A percentile compares a stretch with the other conserved stretches of the same genome.
phyloP scores from a whole-genome alignment of 2,888 invertebrate genomes.

The Diaphora mendica region DNA sequence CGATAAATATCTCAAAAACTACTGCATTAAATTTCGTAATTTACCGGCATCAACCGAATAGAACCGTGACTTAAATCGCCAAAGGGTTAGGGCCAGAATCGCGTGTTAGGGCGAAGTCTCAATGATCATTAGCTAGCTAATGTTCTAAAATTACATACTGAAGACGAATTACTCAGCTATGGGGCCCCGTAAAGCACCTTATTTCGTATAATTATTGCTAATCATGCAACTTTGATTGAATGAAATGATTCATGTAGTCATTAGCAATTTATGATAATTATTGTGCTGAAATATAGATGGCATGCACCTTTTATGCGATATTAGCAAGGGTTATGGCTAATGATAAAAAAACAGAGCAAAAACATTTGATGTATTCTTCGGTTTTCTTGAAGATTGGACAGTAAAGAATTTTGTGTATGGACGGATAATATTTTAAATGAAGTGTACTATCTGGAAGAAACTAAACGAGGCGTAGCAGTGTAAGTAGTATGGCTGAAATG shows the following conservation, averaged over 20 bases:
- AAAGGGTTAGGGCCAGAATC: conserved; percentile 20
- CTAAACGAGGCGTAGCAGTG: no score
- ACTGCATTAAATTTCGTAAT: conserved; percentile 10
- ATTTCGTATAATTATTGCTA: conserved; percentile 21
- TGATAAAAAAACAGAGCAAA: background rate
- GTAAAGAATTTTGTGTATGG: background rate
- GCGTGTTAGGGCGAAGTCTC: conserved; percentile 23
- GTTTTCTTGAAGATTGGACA: background rate
- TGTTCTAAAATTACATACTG: conserved; percentile 27
- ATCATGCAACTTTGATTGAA: conserved; percentile 24
- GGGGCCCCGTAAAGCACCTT: conserved; percentile 20
- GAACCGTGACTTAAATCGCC: conserved; percentile 12
- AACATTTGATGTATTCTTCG: background rate
- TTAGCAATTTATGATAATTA: conserved; percentile 6
- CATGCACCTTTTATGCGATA: background rate
- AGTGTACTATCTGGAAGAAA: no score
- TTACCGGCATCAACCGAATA: conserved; percentile 12
- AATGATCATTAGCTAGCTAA: conserved; percentile 23
- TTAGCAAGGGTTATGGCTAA: background rate
- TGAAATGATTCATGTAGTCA: conserved; percentile 5
- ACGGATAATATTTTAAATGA: no score
- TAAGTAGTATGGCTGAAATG: no score
- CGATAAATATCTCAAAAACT: background rate
- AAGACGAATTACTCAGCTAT: conserved; percentile 15
- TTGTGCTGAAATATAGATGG: background rate